Conservation (phyloP, 92 coral and sea anemone species). For the Epizoanthus fatuus region DNA sequence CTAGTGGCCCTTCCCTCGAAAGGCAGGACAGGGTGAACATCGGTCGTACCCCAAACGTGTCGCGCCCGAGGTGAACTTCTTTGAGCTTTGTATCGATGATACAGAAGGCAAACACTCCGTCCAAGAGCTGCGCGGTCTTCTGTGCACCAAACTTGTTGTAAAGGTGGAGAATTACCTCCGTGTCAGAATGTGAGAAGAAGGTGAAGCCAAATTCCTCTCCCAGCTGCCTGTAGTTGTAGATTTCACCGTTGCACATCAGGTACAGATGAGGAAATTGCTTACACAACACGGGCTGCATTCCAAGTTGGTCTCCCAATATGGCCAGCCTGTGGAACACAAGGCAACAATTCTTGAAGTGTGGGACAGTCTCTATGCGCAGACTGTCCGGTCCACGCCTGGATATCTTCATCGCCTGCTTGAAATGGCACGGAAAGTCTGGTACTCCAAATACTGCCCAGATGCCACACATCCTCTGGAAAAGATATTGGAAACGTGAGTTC, state of each 20-base stretch:
- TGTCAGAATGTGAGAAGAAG: conserved; percentile 85
- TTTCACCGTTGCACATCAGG: conserved; percentile 92
- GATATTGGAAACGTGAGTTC: no score
- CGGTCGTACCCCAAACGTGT: conserved; percentile 95
- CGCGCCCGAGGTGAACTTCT: conserved; percentile 93
- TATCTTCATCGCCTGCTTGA: conserved; percentile 81
- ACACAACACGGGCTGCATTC: conserved; percentile 95
- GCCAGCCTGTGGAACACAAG: conserved; percentile 91
- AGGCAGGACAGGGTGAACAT: conserved; percentile 77
- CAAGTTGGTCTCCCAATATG: conserved; percentile 87
- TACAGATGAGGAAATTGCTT: conserved; percentile 84
- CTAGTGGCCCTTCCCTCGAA: conserved; percentile 72
- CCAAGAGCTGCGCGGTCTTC: conserved; percentile 88
- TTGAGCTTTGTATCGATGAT: conserved; percentile 84
- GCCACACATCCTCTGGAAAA: conserved; percentile 79
- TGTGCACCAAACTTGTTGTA: conserved; percentile 90
- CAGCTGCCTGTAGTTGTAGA: conserved; percentile 88
- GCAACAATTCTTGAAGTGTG: conserved; percentile 89
- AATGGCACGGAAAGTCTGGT: conserved; percentile 85
- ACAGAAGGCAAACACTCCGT: conserved; percentile 96
- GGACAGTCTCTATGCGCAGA: conserved; percentile 96
- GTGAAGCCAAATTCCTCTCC: conserved; percentile 84
- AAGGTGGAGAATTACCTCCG: conserved; percentile 94
- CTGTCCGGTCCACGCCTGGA: conserved; percentile 93
- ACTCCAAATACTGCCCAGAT: conserved; percentile 97